These are phyloP conservation scores for Orchesella flavescens DNA, from an alignment of 2,888 invertebrate genomes.

Conservation along the genomic window DNA sequence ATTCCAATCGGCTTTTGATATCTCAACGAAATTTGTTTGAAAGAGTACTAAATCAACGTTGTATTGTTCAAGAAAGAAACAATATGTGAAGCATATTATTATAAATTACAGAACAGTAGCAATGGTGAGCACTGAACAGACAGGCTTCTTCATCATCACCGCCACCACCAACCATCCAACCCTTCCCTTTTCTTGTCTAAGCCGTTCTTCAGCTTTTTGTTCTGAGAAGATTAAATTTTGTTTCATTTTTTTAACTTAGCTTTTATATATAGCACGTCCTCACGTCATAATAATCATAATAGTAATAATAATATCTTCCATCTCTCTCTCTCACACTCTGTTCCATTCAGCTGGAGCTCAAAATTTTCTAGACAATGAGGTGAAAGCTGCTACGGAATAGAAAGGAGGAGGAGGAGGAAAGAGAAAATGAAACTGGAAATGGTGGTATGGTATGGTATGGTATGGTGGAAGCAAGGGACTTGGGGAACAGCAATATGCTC, in stretches of 20 bases:
- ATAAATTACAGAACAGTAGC: too few relatives aligned
- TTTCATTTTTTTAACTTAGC: constrained; percentile 15
- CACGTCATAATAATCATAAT: constrained; percentile 31
- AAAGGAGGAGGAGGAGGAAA: background rate
- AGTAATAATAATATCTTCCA: constrained; percentile 39
- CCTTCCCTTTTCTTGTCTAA: too few relatives aligned
- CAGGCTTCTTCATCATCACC: too few relatives aligned
- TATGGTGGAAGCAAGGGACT: background rate
- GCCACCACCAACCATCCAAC: too few relatives aligned
- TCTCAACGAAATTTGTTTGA: too few relatives aligned
- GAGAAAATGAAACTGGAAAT: constrained; percentile 6
- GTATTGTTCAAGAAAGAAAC: too few relatives aligned
- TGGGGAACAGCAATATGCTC: constrained; percentile 34
- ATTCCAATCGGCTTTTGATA: too few relatives aligned
- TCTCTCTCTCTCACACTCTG: background rate
- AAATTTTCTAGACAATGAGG: constrained; percentile 44
- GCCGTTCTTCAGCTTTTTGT: too few relatives aligned
- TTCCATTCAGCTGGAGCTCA: constrained; percentile 32
- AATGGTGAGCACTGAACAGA: too few relatives aligned
- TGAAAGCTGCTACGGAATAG: constrained; percentile 1
- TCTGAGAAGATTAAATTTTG: background rate
- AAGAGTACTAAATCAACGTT: too few relatives aligned
- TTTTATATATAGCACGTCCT: constrained; percentile 18
- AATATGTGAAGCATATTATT: too few relatives aligned
- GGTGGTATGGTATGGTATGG: too few relatives aligned